phyloP scores from a whole-genome alignment of 2,888 invertebrate genomes.

The Dendrolimus pini region DNA sequence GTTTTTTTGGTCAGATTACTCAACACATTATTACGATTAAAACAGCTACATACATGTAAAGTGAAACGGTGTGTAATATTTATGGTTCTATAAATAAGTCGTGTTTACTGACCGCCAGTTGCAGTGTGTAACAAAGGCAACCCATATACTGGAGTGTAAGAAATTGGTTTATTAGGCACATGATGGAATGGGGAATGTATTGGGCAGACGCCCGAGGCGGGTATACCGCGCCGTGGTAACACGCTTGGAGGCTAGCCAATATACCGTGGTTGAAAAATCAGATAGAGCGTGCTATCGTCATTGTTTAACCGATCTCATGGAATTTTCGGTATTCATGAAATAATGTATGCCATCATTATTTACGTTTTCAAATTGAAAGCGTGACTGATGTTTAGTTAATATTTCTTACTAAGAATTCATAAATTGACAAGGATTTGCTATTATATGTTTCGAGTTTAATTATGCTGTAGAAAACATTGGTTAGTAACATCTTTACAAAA shows the following conservation, averaged over 20 bases:
- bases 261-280: conserved; percentile 35
- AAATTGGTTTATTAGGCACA: conserved; percentile 18
- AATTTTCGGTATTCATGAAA: conserved; percentile 24
- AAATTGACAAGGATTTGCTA: too few species aligned
- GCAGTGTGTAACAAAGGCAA: conserved; percentile 9
- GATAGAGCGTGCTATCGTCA: conserved; percentile 33
- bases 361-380: conserved; percentile 26
- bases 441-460: too few species aligned
- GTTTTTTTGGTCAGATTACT: too few species aligned
- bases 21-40: too few species aligned
- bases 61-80: background rate
- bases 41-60: too few species aligned
- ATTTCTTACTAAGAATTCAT: too few species aligned
- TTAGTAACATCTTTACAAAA: too few species aligned
- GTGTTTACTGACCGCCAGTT: conserved; percentile 3
- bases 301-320: conserved; percentile 29
- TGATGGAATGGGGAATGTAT: conserved; percentile 1
- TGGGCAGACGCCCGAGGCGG: conserved; percentile 11
- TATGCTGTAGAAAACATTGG: too few species aligned
- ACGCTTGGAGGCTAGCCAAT: conserved; percentile 57
- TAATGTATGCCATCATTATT: conserved; percentile 21
- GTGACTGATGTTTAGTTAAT: conserved; percentile 24
- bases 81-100: background rate
- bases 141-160: conserved; percentile 11
- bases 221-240: conserved; percentile 33